These are phyloP conservation scores for Keiferia lycopersicella DNA, from an alignment of 2,888 invertebrate genomes.

Conservation along the genomic window DNA sequence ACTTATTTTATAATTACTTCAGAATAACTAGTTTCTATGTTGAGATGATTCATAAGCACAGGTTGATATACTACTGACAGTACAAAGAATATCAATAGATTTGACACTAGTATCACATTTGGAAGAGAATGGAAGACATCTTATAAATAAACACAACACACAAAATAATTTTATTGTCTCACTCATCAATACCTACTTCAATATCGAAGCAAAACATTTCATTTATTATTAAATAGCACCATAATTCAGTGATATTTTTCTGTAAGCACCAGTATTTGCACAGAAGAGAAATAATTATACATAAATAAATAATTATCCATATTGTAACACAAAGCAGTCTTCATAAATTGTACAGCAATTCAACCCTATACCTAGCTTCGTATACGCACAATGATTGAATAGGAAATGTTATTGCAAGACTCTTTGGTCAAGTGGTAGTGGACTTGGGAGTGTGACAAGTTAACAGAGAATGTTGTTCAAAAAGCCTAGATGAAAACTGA, in stretches of 20 bases:
- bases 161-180: neutral
- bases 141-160: neutral
- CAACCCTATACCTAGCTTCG: neutral
- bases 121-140: slow-evolving; percentile 3
- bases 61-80: neutral
- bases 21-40: too few species aligned
- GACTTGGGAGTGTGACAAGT: neutral
- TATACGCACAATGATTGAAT: neutral
- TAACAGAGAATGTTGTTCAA: slow-evolving; percentile 3
- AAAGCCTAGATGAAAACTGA: neutral
- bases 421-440: slow-evolving; percentile 2
- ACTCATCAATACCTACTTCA: neutral
- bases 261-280: neutral
- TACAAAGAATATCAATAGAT: neutral
- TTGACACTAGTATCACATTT: slow-evolving; percentile 13
- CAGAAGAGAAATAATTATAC: neutral
- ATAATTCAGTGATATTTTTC: too few species aligned
- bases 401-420: slow-evolving; percentile 2
- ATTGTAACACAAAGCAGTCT: slow-evolving; percentile 20
- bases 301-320: neutral
- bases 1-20: too few species aligned
- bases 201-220: neutral
- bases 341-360: slow-evolving; percentile 17
- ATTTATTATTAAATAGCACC: neutral
- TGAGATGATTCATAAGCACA: too few species aligned